Evolutionary conservation across 2,888 invertebrate species (phyloP), one percentile per base, ranked within the genome.

Genomic region (Epinotia ramella): DNA sequence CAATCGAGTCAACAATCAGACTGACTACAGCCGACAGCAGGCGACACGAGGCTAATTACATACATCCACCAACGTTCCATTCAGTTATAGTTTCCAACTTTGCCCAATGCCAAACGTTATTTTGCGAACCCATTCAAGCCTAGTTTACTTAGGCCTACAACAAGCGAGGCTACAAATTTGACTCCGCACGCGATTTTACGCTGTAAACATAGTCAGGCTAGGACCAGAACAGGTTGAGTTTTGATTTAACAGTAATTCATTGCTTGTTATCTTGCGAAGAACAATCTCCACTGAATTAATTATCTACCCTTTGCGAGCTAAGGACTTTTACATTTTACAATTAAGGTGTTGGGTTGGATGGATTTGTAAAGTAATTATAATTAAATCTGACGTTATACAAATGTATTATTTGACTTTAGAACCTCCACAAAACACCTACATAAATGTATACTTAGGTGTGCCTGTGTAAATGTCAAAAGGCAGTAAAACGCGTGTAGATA

Each of bases 51-150:
- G 76, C 78, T 81, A 83, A 84, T 81, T 82, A 81, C 71, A 65
- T 82, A 81, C 71, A 65, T 79, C 81, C 80, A 82, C 81, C 80
- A 82, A 81, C 79, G 79, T 81, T 79, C 77, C 75, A 80, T 83
- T 81, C 78, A 82, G 73, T 78, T 67, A 65, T 53, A 72, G 66
- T 72, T 79, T 71, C 73, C 63, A 40, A 69, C 77, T 73, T 64
- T 74, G 69, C 75, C 72, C 73, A 79, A 80, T 72, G 64, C 73
- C 73, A 76, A 83, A 80, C 79, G 79, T 76, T 80, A 82, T 83
- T 72, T 81, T 80, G 81, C 78, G 78, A 79, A 82, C 77, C 81
- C 80, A 82, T 83, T 83, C 80, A 81, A 77, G 56, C 57, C 73
- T 73, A 80, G 76, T 80, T 77, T 78, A 40, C 77, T 77, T 78